These are phyloP conservation scores for Linurgus olivaceus DNA, from an alignment of 2,797 vertebrate species.

Conservation along the genomic window DNA sequence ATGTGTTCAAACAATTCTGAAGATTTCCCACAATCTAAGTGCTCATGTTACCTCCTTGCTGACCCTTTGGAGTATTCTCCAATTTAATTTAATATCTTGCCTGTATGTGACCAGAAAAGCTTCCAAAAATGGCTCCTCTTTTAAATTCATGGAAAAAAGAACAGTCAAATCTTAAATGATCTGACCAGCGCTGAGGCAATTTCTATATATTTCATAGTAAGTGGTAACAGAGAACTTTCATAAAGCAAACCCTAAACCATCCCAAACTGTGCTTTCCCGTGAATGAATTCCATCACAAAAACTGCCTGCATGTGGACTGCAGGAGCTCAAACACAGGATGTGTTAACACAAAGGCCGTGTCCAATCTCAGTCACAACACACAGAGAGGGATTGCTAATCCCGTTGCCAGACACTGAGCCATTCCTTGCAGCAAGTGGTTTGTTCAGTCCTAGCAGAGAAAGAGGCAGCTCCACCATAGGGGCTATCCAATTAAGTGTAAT, in stretches of 20 bases:
- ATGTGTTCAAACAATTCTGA: background rate
- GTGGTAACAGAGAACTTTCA: background rate
- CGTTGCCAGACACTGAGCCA: background rate
- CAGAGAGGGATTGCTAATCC: background rate
- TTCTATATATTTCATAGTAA: background rate
- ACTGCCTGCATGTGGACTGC: background rate
- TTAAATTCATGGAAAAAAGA: background rate
- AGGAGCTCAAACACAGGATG: background rate
- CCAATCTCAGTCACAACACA: background rate
- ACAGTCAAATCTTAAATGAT: background rate
- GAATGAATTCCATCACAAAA: slow-evolving; percentile 1
- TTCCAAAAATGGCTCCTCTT: background rate
- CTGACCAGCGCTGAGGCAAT: background rate
- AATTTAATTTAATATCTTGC: background rate
- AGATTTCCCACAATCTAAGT: background rate
- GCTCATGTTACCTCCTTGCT: background rate
- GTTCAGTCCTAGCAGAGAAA: background rate
- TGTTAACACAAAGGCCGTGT: background rate
- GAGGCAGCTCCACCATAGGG: background rate
- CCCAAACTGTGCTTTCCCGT: background rate
- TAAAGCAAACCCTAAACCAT: background rate
- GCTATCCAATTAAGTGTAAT: background rate
- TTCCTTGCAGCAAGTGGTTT: background rate
- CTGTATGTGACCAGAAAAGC: background rate
- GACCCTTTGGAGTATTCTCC: background rate